A percentile compares a stretch with the other conserved stretches of the same genome.
Conservation (phyloP, 2,113 vertebrate species). For the Alethe castanea region DNA sequence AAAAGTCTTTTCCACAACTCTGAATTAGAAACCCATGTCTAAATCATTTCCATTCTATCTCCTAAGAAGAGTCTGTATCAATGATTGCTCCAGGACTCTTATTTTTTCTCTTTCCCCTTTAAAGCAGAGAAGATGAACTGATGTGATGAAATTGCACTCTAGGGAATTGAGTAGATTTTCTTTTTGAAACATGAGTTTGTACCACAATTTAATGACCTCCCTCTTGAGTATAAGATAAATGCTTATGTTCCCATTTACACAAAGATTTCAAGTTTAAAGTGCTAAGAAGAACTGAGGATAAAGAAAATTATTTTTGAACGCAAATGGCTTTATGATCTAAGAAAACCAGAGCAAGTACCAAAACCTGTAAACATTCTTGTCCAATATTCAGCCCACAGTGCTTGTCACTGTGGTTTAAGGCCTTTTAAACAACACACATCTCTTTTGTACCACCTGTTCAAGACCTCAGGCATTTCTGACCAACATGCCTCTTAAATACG, state of each 20-base stretch:
- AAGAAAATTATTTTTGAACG: not conserved
- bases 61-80: not conserved
- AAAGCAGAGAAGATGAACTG: not conserved
- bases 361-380: not conserved
- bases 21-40: not conserved
- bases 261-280: not conserved
- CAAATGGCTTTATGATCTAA: not conserved
- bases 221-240: not conserved
- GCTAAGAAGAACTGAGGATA: not conserved
- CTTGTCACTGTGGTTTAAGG: not conserved
- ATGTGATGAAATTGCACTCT: not conserved
- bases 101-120: too few relatives aligned
- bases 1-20: not conserved
- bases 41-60: not conserved
- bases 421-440: not conserved
- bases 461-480: not conserved
- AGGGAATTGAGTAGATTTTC: not conserved
- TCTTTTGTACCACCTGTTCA: not conserved
- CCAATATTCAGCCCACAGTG: not conserved
- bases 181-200: not conserved
- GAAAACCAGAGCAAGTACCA: not conserved
- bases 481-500: not conserved
- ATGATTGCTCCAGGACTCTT: fast-evolving
- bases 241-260: fast-evolving
- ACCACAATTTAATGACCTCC: not conserved